phyloP scores from a whole-genome alignment of 2,797 vertebrate species.

The Taeniopygia guttata region DNA sequence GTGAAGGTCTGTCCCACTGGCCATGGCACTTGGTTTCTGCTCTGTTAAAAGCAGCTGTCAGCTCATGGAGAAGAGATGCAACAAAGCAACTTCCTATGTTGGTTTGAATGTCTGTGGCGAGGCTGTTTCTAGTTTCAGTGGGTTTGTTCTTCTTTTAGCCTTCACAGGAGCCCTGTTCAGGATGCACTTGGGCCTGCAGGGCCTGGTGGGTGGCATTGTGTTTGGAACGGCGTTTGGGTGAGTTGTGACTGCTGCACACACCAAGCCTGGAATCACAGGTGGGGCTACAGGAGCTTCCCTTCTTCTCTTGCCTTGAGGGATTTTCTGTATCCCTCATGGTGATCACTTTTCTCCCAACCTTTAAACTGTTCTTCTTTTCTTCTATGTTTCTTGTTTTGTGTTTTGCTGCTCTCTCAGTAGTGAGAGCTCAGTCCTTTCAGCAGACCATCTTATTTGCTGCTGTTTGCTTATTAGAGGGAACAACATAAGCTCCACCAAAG shows the following conservation, averaged over 20 bases:
- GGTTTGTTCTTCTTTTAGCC: slow-evolving; percentile 70
- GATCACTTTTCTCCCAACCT: neutral
- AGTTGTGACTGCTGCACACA: slow-evolving; percentile 53
- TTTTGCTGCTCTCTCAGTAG: neutral
- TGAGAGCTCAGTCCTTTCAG: neutral
- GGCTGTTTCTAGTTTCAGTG: neutral
- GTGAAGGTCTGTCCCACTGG: neutral
- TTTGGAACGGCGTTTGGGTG: slow-evolving; percentile 87
- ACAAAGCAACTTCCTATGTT: neutral
- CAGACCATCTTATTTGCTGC: neutral
- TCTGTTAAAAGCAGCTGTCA: neutral
- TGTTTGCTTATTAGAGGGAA: neutral
- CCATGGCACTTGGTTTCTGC: neutral
- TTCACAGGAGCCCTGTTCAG: slow-evolving; percentile 89
- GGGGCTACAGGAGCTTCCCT: neutral
- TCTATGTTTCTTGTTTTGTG: neutral
- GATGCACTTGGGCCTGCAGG: slow-evolving; percentile 85
- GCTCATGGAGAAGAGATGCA: neutral
- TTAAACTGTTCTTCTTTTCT: neutral
- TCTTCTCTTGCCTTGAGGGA: neutral
- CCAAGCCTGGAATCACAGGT: neutral
- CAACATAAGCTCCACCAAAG: neutral
- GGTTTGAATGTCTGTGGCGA: neutral
- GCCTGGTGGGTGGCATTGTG: slow-evolving; percentile 81
- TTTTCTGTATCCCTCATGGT: neutral